Evolutionary conservation across 2,113 vertebrate genomes (phyloP), one percentile per base, ranked within the genome.

Genomic region (Hylia prasina): DNA sequence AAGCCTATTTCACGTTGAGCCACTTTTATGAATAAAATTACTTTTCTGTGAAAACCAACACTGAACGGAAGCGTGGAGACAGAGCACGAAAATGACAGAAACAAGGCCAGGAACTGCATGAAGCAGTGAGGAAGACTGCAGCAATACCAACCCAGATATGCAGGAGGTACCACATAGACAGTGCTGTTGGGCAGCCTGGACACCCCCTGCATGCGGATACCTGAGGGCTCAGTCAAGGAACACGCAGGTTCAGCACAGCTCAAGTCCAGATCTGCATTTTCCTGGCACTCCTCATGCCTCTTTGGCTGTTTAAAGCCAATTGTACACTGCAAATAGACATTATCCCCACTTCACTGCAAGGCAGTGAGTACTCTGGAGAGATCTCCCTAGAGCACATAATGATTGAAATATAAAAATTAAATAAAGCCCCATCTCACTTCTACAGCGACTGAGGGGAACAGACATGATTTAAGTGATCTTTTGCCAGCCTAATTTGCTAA

Each of bases 131-230:
- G 47, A 68, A 64, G 64, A 42, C 0, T 60, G n/a, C 40, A 89
- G 42, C 61, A 91, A 31, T 77, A 98, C 98, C 63, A 53, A 99
- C 99, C 99, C 90, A 99, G 80, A 92, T 99, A 99, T 21, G 98
- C 99, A 3, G 99, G 98, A 66, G 99, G 98, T 9, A 99, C 99
- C 69, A 99, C 98, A 11, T 98, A 98, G 75, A 99, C 84, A 0
- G 99, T 99, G 98, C 99, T 98, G 98, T 99, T 99, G 39, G 99
- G 99, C 11, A 99, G 97, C 20, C 99, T 98, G n/a, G 99, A 99
- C 50, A 98, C 98, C 11, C 99, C 99, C 93, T 99, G 99, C 99
- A 99, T 99, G 31, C 97, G 98, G 89, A 99, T 98, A 93, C 98
- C 98, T 99, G 93, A 42, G 65, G 22, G 79, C 24, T 85, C 72